These are phyloP conservation scores for Tachysurus vachellii DNA, from an alignment of 2,113 vertebrate genomes.

Conservation along the genomic window DNA sequence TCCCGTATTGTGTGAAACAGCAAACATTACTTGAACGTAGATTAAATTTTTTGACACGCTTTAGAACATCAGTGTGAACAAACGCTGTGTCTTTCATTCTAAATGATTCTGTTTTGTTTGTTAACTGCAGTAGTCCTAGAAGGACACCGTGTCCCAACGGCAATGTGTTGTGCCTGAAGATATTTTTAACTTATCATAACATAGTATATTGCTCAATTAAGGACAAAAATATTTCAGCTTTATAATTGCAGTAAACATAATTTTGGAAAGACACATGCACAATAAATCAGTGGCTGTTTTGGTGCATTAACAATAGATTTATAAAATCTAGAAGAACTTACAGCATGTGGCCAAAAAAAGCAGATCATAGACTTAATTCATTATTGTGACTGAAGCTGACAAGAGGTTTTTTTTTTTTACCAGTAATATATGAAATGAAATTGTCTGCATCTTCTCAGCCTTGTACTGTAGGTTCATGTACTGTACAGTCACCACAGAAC, in stretches of 20 bases:
- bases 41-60: constrained; percentile 34
- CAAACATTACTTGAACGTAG: constrained; percentile 11
- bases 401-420: neutral
- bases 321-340: neutral
- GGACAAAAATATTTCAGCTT: constrained; percentile 58
- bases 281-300: constrained; percentile 5
- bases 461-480: neutral
- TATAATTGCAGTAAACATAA: constrained; percentile 54
- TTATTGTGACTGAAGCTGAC: neutral
- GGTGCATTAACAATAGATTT: constrained; percentile 8
- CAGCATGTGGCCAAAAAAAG: neutral
- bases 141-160: constrained; percentile 66
- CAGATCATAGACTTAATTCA: neutral
- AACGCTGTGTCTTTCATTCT: constrained; percentile 54
- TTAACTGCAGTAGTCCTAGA: constrained; percentile 63
- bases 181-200: constrained; percentile 62
- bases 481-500: neutral
- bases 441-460: neutral
- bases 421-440: neutral
- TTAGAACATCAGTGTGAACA: constrained; percentile 53
- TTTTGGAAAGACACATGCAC: constrained; percentile 23
- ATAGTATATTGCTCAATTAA: constrained; percentile 62
- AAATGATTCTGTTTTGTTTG: constrained; percentile 65
- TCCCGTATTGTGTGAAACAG: constrained; percentile 42
- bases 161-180: constrained; percentile 58